Conservation (phyloP, 1,140 invertebrate species). For the Eupristina koningsbergeri region DNA sequence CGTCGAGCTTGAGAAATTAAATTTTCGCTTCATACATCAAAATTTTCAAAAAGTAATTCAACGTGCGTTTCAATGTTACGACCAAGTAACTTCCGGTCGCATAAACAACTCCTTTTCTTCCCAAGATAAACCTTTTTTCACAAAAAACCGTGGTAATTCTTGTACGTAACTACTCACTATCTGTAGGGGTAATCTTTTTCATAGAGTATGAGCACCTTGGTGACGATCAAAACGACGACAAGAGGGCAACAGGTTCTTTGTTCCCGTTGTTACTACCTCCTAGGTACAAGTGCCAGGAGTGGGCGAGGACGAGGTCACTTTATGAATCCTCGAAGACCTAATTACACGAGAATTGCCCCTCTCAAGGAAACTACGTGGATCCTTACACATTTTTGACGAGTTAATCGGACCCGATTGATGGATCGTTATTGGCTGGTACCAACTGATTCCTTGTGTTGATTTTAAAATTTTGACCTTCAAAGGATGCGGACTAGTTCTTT, state of each 20-base stretch:
- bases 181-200: background rate
- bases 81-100: background rate
- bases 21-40: background rate
- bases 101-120: background rate
- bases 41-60: no score
- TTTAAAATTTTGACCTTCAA: background rate
- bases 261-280: background rate
- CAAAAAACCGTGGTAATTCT: background rate
- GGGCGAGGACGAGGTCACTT: background rate
- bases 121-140: background rate
- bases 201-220: background rate
- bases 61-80: no score
- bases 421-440: background rate
- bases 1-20: background rate
- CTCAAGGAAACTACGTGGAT: background rate
- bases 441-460: background rate
- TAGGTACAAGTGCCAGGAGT: background rate
- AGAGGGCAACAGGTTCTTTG: background rate
- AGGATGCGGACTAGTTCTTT: background rate
- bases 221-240: background rate
- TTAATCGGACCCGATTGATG: background rate
- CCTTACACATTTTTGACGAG: background rate
- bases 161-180: background rate
- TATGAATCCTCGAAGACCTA: background rate
- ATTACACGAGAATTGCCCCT: background rate